Percentiles rank a stretch among this genome's conserved stretches.
phyloP scores from a whole-genome alignment of 2,888 invertebrate genomes.

The Tipula vernalis region DNA sequence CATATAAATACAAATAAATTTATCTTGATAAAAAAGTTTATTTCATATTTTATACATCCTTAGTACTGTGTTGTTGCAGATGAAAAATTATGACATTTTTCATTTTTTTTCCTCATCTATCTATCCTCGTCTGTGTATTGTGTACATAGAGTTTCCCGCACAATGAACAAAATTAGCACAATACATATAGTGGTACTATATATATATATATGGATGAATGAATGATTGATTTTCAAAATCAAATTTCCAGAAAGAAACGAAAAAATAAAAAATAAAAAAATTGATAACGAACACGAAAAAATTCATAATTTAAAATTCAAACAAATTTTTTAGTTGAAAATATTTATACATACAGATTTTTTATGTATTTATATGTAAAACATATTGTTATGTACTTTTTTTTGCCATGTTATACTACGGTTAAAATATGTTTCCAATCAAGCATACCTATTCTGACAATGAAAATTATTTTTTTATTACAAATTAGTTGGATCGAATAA shows the following conservation, averaged over 20 bases:
- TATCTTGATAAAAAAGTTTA: neutral
- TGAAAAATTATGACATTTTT: constrained; percentile 4
- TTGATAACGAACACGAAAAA: neutral
- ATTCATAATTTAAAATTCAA: constrained; percentile 4
- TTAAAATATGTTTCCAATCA: neutral
- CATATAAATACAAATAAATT: neutral
- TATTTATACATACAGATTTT: neutral
- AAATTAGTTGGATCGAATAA: neutral
- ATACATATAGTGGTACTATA: neutral
- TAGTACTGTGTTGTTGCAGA: neutral
- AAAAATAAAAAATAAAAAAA: neutral
- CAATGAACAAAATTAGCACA: neutral
- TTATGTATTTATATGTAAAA: neutral
- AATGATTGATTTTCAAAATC: neutral
- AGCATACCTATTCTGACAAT: neutral
- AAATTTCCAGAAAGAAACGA: neutral
- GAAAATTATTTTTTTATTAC: neutral
- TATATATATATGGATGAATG: neutral
- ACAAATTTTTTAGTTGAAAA: neutral
- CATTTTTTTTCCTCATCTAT: neutral
- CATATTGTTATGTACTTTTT: neutral
- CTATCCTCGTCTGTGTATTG: neutral
- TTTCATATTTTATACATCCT: neutral
- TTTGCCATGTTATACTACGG: neutral
- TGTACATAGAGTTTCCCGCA: neutral